A percentile compares a stretch with the other conserved stretches of the same genome.
phyloP scores from a whole-genome alignment of 2,797 vertebrate genomes.

The Sebastes steindachneri region DNA sequence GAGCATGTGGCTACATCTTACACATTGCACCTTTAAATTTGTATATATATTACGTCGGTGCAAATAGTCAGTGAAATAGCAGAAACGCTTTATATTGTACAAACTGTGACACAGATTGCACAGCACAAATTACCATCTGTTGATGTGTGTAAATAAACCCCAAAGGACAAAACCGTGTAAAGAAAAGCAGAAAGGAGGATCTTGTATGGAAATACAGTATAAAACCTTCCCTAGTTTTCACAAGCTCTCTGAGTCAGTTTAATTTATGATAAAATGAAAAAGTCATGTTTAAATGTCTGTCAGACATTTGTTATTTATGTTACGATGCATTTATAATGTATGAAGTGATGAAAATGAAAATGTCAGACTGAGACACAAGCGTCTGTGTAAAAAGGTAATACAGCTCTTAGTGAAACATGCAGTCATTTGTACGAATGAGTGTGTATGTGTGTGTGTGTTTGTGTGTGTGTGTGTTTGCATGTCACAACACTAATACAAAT shows the following conservation, averaged over 20 bases:
- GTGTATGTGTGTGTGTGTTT: not conserved
- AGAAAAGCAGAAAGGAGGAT: not conserved
- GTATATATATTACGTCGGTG: not conserved
- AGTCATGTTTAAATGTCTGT: slow-evolving; percentile 66
- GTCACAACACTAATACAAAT: slow-evolving; percentile 23
- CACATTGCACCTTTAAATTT: not conserved
- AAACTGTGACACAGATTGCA: slow-evolving; percentile 11
- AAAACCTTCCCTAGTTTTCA: slow-evolving; percentile 6
- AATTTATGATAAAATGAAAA: slow-evolving; percentile 51
- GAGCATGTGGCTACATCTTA: not conserved
- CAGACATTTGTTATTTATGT: slow-evolving; percentile 75
- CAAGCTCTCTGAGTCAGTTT: slow-evolving; percentile 22
- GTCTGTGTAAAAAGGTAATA: slow-evolving; percentile 48
- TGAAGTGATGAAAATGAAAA: slow-evolving; percentile 75
- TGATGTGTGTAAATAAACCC: slow-evolving; percentile 7
- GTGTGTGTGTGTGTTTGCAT: not conserved
- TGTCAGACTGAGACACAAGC: slow-evolving; percentile 63
- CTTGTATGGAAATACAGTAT: not conserved
- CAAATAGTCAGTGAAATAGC: not conserved
- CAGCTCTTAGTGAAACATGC: slow-evolving; percentile 41
- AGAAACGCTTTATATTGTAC: not conserved
- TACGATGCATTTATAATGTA: slow-evolving; percentile 74
- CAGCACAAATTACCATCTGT: slow-evolving; percentile 13
- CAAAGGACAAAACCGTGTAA: slow-evolving; percentile 4
- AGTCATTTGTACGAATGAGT: slow-evolving; percentile 19